Percentiles rank a stretch among this genome's conserved stretches.
These are phyloP conservation scores for cat (Felis catus) DNA, from an alignment of 2,113 vertebrate species.

Conservation along the genomic window F.catus_Fca126_mat1.0 CM031420.1:12746501-12747000, in stretches of 20 bases:
- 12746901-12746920: neutral
- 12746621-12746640: fast-evolving
- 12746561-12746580: neutral
- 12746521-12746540: neutral
- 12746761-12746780: neutral
- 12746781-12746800: conserved; percentile 18
- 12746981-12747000: neutral
- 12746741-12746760: neutral
- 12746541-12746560: neutral
- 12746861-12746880: neutral
- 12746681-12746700: neutral
- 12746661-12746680: neutral
- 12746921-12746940: neutral
- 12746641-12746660: neutral
- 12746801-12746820: neutral
- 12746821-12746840: neutral
- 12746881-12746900: neutral
- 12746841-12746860: conserved; percentile 33
- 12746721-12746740: neutral
- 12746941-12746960: too few relatives aligned
- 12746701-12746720: neutral
- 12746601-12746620: neutral
- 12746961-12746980: too few relatives aligned
- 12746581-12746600: neutral
- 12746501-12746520: neutral